Conservation (phyloP, 2,797 vertebrate genomes). For the Rhabdomys pumilio region DNA sequence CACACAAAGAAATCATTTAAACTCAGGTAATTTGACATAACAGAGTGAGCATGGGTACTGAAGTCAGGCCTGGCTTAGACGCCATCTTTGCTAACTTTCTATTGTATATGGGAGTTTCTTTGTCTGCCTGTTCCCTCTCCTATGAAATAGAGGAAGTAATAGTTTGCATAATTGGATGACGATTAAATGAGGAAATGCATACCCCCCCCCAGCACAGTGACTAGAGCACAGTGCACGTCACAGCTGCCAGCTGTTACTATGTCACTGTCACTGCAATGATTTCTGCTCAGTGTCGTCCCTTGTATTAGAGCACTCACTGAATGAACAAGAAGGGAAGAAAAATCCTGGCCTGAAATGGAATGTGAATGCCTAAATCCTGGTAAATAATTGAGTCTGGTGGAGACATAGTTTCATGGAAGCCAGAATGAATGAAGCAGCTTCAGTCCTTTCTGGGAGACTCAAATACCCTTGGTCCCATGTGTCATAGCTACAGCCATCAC, state of each 20-base stretch:
- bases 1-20: slow-evolving; percentile 45
- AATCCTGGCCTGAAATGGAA: slow-evolving; percentile 47
- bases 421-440: not conserved
- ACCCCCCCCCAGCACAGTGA: not conserved
- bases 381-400: slow-evolving; percentile 53
- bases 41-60: not conserved
- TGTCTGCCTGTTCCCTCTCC: not conserved
- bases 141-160: slow-evolving; percentile 13
- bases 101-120: not conserved
- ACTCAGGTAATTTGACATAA: slow-evolving; percentile 54
- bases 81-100: slow-evolving; percentile 8
- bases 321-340: slow-evolving; percentile 40
- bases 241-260: slow-evolving; percentile 33
- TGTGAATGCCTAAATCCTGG: slow-evolving; percentile 54
- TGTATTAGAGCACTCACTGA: slow-evolving; percentile 25
- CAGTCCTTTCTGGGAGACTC: not conserved
- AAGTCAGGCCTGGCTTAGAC: slow-evolving; percentile 12
- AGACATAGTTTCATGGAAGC: not conserved
- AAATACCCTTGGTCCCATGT: not conserved
- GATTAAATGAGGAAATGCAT: slow-evolving; percentile 54
- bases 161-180: not conserved
- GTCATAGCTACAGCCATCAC: not conserved
- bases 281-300: slow-evolving; percentile 47
- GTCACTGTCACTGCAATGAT: slow-evolving; percentile 51
- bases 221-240: slow-evolving; percentile 25